A percentile compares a stretch with the other conserved stretches of the same genome.
Conservation (phyloP, 1,140 invertebrate species). For the Neodiprion lecontei region DNA sequence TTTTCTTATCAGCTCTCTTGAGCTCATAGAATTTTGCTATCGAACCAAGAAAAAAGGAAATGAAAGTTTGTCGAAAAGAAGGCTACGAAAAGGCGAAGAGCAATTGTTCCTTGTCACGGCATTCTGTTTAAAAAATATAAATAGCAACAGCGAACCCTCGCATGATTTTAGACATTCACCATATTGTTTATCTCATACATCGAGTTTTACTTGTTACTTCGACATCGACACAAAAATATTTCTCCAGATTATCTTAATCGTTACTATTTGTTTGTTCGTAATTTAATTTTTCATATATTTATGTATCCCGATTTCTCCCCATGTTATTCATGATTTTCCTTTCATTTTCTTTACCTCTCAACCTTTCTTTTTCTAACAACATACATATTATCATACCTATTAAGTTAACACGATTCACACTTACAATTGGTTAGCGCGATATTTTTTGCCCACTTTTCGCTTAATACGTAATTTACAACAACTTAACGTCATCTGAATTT, state of each 20-base stretch:
- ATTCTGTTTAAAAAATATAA: conserved; percentile 24
- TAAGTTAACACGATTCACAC: too few species aligned
- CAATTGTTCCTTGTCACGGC: conserved; percentile 28
- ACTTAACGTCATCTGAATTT: too few species aligned
- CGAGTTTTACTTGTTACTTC: conserved; percentile 20
- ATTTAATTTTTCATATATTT: conserved; percentile 14
- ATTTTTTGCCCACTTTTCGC: too few species aligned
- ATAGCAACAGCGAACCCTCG: not conserved
- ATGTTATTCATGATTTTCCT: not conserved
- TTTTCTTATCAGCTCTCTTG: conserved; percentile 28
- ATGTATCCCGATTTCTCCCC: not conserved
- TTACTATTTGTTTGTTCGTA: not conserved
- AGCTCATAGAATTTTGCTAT: conserved; percentile 25
- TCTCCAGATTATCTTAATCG: conserved; percentile 32
- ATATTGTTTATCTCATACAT: not conserved
- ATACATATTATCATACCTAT: too few species aligned
- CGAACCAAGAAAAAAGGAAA: conserved; percentile 7
- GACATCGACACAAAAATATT: conserved; percentile 45
- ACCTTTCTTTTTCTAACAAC: not conserved
- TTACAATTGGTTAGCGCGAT: too few species aligned
- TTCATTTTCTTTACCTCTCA: conserved; percentile 13
- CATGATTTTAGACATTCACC: not conserved
- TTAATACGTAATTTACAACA: too few species aligned
- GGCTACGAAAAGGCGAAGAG: not conserved
- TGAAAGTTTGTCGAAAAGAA: not conserved